Percentiles rank a stretch among this genome's conserved stretches.
phyloP scores from a whole-genome alignment of 1,140 invertebrate genomes.

The Zaprionus ghesquierei region DNA sequence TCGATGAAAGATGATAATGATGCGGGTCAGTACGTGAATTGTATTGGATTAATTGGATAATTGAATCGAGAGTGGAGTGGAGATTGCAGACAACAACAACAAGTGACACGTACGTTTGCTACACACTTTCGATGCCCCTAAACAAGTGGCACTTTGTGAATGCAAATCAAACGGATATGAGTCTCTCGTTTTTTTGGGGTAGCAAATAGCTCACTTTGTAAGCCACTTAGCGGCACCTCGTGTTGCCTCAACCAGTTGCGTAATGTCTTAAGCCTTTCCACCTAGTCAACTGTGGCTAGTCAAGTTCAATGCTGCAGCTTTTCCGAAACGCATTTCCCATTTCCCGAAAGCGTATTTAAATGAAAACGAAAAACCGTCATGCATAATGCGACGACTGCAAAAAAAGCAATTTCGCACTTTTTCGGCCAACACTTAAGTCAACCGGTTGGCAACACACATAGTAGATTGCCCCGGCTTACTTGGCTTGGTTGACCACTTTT shows the following conservation, averaged over 20 bases:
- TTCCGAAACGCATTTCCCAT: conserved; percentile 56
- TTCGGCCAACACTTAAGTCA: conserved; percentile 2
- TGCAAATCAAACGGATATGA: conserved; percentile 42
- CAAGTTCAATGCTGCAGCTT: conserved; percentile 66
- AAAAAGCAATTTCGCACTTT: conserved; percentile 20
- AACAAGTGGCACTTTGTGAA: background rate
- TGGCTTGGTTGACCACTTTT: conserved; percentile 15
- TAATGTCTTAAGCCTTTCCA: conserved; percentile 39
- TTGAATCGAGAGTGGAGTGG: conserved; percentile 52
- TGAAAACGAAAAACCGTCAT: conserved; percentile 26
- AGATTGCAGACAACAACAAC: background rate
- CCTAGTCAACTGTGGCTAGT: conserved; percentile 21
- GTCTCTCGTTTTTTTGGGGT: conserved; percentile 27
- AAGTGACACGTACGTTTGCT: conserved; percentile 27
- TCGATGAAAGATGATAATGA: conserved; percentile 7
- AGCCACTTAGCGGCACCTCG: conserved; percentile 52
- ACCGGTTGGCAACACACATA: conserved; percentile 4
- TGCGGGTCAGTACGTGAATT: conserved; percentile 74
- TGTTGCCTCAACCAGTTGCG: conserved; percentile 46
- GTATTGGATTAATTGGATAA: conserved; percentile 75
- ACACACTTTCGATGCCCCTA: conserved; percentile 37
- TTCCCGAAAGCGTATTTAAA: conserved; percentile 44
- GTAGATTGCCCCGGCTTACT: too few species aligned
- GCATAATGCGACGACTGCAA: conserved; percentile 40
- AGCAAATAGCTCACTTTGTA: conserved; percentile 53